Conservation (phyloP, 2,797 vertebrate species). For the Eleutherodactylus coqui region DNA sequence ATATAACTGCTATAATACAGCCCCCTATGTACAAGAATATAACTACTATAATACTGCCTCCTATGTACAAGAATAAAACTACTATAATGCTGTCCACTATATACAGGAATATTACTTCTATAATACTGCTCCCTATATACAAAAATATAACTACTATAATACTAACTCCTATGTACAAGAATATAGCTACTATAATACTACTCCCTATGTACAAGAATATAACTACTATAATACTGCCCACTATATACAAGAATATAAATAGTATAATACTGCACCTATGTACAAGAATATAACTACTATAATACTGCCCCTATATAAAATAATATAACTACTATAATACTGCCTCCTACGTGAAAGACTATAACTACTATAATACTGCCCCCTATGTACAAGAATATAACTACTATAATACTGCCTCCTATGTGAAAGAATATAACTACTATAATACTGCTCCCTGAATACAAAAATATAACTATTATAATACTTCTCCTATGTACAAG, state of each 20-base stretch:
- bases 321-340: conserved; percentile 1
- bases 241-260: conserved; percentile 2
- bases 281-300: no score
- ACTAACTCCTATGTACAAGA: neutral
- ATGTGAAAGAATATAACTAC: neutral
- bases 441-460: neutral
- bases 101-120: no score
- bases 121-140: no score
- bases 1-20: neutral
- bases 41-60: neutral
- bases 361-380: conserved; percentile 1
- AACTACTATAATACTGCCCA: neutral
- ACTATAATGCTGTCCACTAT: no score
- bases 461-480: no score
- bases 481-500: no score
- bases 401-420: neutral
- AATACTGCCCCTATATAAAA: neutral
- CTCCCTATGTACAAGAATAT: neutral
- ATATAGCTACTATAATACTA: conserved; percentile 3
- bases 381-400: neutral
- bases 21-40: neutral
- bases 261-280: neutral
- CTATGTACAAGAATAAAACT: neutral
- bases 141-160: no score
- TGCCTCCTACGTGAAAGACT: neutral